Percentiles rank a stretch among this genome's conserved stretches.
These are phyloP conservation scores for Morone saxatilis DNA, from an alignment of 2,113 vertebrate species.

Conservation along the genomic window DNA sequence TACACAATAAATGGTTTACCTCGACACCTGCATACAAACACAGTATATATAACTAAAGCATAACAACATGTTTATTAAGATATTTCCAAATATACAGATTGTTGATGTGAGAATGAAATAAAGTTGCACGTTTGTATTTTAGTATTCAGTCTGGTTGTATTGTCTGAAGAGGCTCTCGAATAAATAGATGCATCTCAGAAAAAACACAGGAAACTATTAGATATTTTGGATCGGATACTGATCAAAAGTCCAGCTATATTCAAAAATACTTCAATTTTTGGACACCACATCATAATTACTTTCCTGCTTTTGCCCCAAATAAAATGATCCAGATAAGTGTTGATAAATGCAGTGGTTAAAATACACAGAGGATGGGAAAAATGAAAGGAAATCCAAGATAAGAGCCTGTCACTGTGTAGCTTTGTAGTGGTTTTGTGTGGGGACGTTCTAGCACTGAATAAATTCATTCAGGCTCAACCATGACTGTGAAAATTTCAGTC, in stretches of 20 bases:
- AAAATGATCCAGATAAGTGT: conserved; percentile 60
- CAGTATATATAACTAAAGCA: neutral
- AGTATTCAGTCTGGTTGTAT: neutral
- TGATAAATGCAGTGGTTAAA: conserved; percentile 61
- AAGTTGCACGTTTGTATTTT: neutral
- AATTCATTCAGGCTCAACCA: conserved; percentile 51
- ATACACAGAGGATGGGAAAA: conserved; percentile 28
- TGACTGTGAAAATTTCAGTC: conserved; percentile 64
- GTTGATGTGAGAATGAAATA: too few species aligned
- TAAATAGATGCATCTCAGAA: conserved; percentile 35
- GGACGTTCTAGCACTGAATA: conserved; percentile 63
- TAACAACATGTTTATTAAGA: neutral
- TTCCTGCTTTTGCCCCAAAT: conserved; percentile 39
- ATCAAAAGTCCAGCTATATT: conserved; percentile 46
- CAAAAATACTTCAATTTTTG: conserved; percentile 43
- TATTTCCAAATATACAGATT: conserved; percentile 3
- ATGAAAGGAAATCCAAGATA: conserved; percentile 66
- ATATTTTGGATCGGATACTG: conserved; percentile 3
- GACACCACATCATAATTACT: conserved; percentile 50
- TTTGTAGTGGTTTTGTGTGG: conserved; percentile 56
- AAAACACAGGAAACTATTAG: conserved; percentile 6
- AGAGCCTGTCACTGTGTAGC: conserved; percentile 50
- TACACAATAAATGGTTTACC: conserved; percentile 6
- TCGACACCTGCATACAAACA: neutral
- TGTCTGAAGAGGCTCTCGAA: conserved; percentile 22